Evolutionary conservation across 2,113 vertebrate species (phyloP).

Genomic region (Saiga tatarica): DNA sequence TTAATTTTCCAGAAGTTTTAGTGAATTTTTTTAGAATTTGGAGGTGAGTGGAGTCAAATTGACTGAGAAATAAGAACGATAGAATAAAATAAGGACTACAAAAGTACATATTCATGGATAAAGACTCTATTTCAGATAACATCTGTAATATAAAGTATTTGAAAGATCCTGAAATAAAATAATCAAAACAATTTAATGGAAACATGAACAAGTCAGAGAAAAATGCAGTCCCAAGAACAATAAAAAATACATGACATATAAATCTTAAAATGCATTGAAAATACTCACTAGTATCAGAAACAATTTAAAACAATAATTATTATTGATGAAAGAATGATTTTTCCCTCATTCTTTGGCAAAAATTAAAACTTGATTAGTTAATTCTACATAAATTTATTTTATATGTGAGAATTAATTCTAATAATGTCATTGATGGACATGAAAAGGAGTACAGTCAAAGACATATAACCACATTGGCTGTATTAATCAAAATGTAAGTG

Average conservation of each 20-base stretch:
- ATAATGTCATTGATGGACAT: background rate
- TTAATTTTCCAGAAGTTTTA: background rate
- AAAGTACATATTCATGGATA: background rate
- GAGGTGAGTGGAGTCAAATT: background rate
- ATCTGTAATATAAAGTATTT: background rate
- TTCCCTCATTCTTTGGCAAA: background rate
- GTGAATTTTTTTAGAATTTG: background rate
- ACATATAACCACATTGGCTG: background rate
- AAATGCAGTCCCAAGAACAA: background rate
- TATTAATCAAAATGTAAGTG: background rate
- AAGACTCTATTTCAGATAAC: background rate
- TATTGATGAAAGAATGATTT: background rate
- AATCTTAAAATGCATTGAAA: background rate
- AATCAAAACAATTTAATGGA: background rate
- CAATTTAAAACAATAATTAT: background rate
- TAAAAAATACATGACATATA: background rate
- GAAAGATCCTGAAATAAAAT: background rate
- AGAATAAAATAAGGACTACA: background rate
- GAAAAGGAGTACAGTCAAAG: background rate
- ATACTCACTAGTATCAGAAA: background rate
- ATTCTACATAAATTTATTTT: background rate
- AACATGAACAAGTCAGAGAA: background rate
- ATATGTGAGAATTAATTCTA: background rate
- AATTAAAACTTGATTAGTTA: background rate
- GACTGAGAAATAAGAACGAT: background rate